Base-by-base conservation (phyloP, 92 coral and sea anemone species). In the Epizoanthus illoricatus region DNA sequence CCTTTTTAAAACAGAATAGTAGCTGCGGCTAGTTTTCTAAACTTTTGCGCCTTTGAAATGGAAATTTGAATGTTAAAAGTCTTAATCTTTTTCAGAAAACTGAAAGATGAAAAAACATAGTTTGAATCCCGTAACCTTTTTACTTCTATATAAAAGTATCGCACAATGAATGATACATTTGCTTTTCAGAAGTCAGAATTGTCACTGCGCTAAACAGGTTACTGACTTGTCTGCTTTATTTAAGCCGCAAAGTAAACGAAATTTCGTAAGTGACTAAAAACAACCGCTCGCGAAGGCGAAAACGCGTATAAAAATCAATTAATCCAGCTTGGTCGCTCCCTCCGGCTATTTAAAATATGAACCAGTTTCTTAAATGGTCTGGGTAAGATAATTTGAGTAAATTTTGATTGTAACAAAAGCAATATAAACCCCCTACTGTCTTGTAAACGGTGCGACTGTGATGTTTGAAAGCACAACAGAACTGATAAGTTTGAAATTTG, bases 221-320 rank as follows among this genome's bases (percentile, higher is more conserved):
- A 23, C n/a, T n/a, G n/a, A 39, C 13, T 18, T 24, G 55, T 21
- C 57, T 71, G 2, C 18, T 8, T 42, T 61, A 8, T 61, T 7
- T 10, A n/a, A 40, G 55, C 2, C 45, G 18, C 54, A 76, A 61
- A 61, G 36, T 9, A 45, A 76, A 42, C 69, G 33, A 19, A 13
- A 23, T 17, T 62, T 76, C 39, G 5, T 42, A 62, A 76, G 70
- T 76, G 81, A 78, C 21, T 42, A 13, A 20, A 24, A 62, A 20
- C 28, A 72, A 78, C 61, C 82, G 58, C 71, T 64, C 41, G 12
- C 71, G 70, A 61, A 61, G 56, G 71, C 71, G 17, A 64, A 64
- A 63, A 12, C 15, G 55, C 21, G 57, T 41, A 62, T 23, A 43
- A 20, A 40, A 45, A 42, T 42, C 41, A 62, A 63, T 63, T 63